Base-by-base conservation (phyloP, 2,797 vertebrate genomes). In the Staurois parvus region DNA sequence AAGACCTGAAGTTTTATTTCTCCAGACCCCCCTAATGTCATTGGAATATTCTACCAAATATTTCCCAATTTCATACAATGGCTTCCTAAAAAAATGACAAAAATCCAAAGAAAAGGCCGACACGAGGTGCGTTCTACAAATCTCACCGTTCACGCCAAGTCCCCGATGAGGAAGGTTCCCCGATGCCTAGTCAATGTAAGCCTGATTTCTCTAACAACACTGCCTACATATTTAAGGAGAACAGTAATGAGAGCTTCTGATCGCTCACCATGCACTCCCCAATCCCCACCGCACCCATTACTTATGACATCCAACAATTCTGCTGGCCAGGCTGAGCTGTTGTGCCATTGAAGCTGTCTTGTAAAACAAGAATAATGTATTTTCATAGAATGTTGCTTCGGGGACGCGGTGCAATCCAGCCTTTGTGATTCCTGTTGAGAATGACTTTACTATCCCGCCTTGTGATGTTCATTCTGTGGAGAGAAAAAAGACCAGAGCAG, bases 291-390 rank as follows among this genome's bases (percentile, higher is more conserved):
- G 56, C 76, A 32, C 83, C 75, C 79, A 79, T 84, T 84, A 84
- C 21, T 30, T 62, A 40, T 48, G 76, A 37, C 69, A 84, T 32
- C 67, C 52, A 72, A 56, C 30, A 69, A n/a, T 72, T 62, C 68
- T 73, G 34, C 73, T 32, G 37, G 11, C 75, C 75, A 66, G 52
- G 52, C 67, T 45, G 34, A 32, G 34, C 37, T 79, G 76, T 59
- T 28, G 48, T 32, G n/a, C 52, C 56, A 34, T 66, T 72, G 34
- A 79, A 79, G 37, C 75, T 66, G 83, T 84, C 83, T 84, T 84
- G 76, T 84, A 78, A 84, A 84, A 52, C 32, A 84, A 84, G 83
- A 78, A 78, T 62, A 84, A 76, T 77, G 45, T 77, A 72, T 84
- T 84, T 76, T 66, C 48, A 70, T 84, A 79, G 64, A 79, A 76